Conservation (phyloP, 2,888 invertebrate genomes). For the Brachylomia viminalis region DNA sequence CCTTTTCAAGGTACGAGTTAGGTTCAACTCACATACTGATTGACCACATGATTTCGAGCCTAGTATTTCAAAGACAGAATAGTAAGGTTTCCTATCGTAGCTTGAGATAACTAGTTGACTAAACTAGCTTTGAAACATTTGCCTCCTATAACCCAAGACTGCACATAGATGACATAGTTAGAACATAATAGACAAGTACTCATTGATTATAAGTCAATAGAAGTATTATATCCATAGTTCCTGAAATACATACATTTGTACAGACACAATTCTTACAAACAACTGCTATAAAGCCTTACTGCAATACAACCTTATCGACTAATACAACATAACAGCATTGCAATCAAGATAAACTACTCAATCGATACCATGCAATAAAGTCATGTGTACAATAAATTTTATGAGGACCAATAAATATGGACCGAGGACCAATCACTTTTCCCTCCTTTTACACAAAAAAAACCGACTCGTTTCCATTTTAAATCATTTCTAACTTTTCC, state of each 20-base stretch:
- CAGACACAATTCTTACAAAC: slow-evolving; percentile 7
- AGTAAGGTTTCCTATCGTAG: background rate
- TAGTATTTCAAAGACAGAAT: background rate
- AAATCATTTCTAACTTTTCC: background rate
- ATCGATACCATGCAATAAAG: slow-evolving; percentile 28
- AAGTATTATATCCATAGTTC: background rate
- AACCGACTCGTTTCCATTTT: background rate
- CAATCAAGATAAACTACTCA: slow-evolving; percentile 40
- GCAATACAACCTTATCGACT: slow-evolving; percentile 29
- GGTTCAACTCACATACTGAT: background rate
- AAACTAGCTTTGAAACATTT: background rate
- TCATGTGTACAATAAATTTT: slow-evolving; percentile 28
- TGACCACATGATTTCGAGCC: too few relatives aligned
- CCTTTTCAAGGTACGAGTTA: background rate
- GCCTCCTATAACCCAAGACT: background rate
- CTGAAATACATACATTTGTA: background rate
- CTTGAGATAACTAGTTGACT: background rate
- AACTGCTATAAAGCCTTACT: slow-evolving; percentile 12
- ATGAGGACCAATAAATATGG: slow-evolving; percentile 16
- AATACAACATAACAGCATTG: slow-evolving; percentile 8
- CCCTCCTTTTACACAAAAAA: background rate
- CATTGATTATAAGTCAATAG: background rate
- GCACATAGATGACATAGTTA: background rate
- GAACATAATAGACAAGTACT: background rate
- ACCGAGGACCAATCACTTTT: background rate